A percentile compares a stretch with the other conserved stretches of the same genome.
These are phyloP conservation scores for Sycon ciliatum DNA, from an alignment of 37 sponge, comb jelly and placozoan genomes.

Conservation along the genomic window DNA sequence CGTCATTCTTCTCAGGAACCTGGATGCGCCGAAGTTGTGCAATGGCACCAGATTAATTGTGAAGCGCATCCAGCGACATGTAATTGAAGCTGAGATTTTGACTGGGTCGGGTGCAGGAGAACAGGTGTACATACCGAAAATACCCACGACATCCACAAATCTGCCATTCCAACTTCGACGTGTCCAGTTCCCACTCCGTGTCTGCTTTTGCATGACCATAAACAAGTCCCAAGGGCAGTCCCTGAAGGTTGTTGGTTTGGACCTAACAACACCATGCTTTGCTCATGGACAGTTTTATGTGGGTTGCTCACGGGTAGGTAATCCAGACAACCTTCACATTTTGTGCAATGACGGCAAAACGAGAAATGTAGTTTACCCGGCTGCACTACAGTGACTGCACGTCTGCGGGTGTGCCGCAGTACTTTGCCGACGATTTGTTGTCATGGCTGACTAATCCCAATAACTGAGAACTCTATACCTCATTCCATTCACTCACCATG, in stretches of 20 bases:
- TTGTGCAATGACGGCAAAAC: no score
- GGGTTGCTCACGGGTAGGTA: no score
- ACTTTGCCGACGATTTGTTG: no score
- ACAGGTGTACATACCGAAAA: conserved; percentile 1
- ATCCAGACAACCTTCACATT: no score
- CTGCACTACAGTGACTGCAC: no score
- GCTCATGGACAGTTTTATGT: no score
- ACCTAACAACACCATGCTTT: neutral
- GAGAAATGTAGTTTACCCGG: no score
- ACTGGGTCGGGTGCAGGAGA: neutral
- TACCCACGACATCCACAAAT: neutral
- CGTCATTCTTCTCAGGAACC: conserved; percentile 25
- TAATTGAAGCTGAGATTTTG: neutral
- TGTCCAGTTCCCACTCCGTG: neutral
- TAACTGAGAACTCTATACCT: no score
- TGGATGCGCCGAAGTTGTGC: conserved; percentile 18
- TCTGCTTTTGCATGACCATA: conserved; percentile 16
- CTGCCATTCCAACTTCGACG: neutral
- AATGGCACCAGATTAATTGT: conserved; percentile 26
- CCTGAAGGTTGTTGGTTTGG: neutral
- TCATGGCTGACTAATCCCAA: no score
- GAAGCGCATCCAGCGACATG: neutral
- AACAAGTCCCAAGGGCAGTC: neutral
- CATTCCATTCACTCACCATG: no score
- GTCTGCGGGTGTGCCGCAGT: no score